These are phyloP conservation scores for Pandemis corylana DNA, from an alignment of 2,888 invertebrate genomes.

Conservation along the genomic window DNA sequence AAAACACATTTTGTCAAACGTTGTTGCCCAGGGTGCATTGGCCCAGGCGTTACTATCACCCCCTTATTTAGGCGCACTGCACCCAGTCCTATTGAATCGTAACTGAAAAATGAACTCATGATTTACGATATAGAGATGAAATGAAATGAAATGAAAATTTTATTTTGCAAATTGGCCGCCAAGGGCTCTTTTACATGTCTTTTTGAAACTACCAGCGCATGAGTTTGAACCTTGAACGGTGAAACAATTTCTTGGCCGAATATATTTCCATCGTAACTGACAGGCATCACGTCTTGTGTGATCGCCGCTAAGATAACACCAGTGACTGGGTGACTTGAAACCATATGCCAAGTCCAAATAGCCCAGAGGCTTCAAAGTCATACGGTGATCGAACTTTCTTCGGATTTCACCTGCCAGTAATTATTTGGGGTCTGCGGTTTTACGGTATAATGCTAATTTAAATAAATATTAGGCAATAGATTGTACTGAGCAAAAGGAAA, in stretches of 20 bases:
- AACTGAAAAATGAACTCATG: too few species aligned
- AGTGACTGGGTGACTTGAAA: background rate
- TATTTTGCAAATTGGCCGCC: too few species aligned
- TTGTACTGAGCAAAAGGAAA: background rate
- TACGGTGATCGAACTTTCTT: constrained; percentile 24
- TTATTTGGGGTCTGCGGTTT: constrained; percentile 35
- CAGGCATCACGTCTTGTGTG: background rate
- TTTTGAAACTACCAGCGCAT: too few species aligned
- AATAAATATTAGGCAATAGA: constrained; percentile 17
- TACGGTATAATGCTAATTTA: constrained; percentile 6
- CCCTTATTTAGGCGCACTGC: too few species aligned
- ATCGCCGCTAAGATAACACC: background rate
- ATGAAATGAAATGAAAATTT: too few species aligned
- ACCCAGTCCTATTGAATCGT: too few species aligned
- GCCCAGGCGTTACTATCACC: too few species aligned
- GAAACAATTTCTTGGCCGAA: background rate
- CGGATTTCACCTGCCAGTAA: constrained; percentile 36
- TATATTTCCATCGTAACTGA: background rate
- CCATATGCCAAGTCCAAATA: constrained; percentile 1
- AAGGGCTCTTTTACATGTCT: too few species aligned
- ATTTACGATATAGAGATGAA: too few species aligned
- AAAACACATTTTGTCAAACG: too few species aligned
- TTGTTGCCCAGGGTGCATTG: too few species aligned
- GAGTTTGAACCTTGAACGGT: too few species aligned
- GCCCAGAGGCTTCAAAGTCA: constrained; percentile 33